Evolutionary conservation across 2,888 invertebrate species (phyloP), one percentile per base, ranked within the genome.

Genomic region (Dusona sp.): DNA sequence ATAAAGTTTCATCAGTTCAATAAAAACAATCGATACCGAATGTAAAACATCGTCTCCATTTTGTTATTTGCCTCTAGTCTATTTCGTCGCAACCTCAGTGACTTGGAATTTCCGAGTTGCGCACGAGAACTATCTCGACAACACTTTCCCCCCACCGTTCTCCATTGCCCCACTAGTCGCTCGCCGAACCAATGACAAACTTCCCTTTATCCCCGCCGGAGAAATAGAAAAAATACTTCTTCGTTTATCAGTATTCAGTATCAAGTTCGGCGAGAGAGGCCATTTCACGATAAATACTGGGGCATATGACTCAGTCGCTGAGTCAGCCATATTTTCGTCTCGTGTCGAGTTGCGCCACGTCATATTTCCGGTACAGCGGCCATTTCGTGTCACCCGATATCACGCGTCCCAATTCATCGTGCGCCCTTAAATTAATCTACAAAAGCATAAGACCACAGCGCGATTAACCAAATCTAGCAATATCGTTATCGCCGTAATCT

Each of bases 361-460:
- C 54, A 68, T 38, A 38, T 36, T 29, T 77, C 42, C 48, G 80
- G 25, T 51, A 45, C 6, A 48, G 83, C 79, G 65, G 85, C 85
- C 83, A 85, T 85, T 83, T 85, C 79, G 85, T 83, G 85, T 75
- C 36, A 75, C 83, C 65, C 48, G 25, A 45, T 13, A n/a, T 78
- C 73, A 72, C 42, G 36, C 54, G 45, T 65, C 22, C 1, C 13
- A 48, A 48, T 54, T 36, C 70, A 65, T 3, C 33, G 16, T n/a
- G 29, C 45, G 3, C 25, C 45, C 3, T 25, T 13, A 1, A n/a
- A 77, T 77, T 38, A 9, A 68, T 78, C 67, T 65, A n/a, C 13
- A 25, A 54, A 29, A 33, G 13, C 2, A 54, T 25, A 42, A 77
- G 22, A 0, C 29, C 8, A 36, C 25, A n/a, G 19, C 7, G 9